Evolutionary conservation across 2,888 invertebrate species (phyloP), one percentile per base, ranked within the genome.

Genomic region (Diadegma fenestrale): DNA sequence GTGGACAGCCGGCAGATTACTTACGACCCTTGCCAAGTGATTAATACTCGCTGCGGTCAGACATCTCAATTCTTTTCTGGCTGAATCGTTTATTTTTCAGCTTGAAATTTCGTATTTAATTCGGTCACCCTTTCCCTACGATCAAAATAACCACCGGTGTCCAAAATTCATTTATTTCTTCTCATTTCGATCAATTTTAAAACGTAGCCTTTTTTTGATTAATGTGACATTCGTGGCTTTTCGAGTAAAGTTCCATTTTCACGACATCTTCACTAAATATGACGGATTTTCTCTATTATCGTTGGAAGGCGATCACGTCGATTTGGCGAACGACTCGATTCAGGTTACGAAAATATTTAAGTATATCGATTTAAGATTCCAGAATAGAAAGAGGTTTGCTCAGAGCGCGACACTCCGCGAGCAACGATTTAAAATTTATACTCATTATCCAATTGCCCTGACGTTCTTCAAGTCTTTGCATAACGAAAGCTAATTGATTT

Each of bases 1-100:
- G 45, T 63, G 69, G 73, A 77, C 66, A 71, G 71, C 41, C 51
- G 76, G 68, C 82, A 37, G 82, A 85, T 80, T 66, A 80, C 77
- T 80, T 79, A 72, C 77, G 61, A 77, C n/a, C 80, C 41, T 77
- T 58, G 33, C 61, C 26, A 78, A 82, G 82, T 85, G 51, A 80
- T 80, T 82, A 82, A 76, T 85, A 26, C 51, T 43, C 61, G 79
- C 48, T 72, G 48, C 73, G 76, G 72, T 80, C 79, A 51, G 76
- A 71, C 75, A 76, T 75, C 78, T 26, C 54, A 66, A 58, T 33
- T 77, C 61, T 58, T 54, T n/a, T n/a, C 12, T 33, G 26, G 37
- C 45, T 14, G 37, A n/a, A 8, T 8, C 10, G 12, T 41, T 8
- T 64, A 64, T 45, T 17, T 37, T 48, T 37, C 8, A 33, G 8